phyloP scores from a whole-genome alignment of 2,113 vertebrate species.

The Dolichallabes microphthalmus region DNA sequence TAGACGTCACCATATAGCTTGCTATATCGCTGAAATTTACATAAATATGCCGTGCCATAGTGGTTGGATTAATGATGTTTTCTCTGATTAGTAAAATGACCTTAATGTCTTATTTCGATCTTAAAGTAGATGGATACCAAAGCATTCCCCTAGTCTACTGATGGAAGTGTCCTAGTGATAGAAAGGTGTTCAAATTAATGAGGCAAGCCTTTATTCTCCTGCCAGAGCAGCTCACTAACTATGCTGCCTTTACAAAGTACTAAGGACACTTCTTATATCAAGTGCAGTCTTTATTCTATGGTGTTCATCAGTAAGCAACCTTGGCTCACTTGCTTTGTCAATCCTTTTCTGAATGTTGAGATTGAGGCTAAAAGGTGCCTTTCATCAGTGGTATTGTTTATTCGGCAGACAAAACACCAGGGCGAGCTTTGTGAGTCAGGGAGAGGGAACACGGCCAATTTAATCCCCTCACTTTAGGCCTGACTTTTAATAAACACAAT shows the following conservation, averaged over 20 bases:
- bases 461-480: slow-evolving; percentile 10
- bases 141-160: slow-evolving; percentile 16
- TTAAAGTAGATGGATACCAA: slow-evolving; percentile 2
- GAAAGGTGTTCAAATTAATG: slow-evolving; percentile 19
- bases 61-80: neutral
- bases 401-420: slow-evolving; percentile 37
- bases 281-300: slow-evolving; percentile 36
- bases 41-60: neutral
- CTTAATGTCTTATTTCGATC: slow-evolving; percentile 1
- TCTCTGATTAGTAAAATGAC: slow-evolving; percentile 5
- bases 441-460: slow-evolving; percentile 28
- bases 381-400: slow-evolving; percentile 49
- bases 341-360: slow-evolving; percentile 7
- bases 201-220: slow-evolving; percentile 45
- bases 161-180: slow-evolving; percentile 37
- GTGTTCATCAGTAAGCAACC: slow-evolving; percentile 44
- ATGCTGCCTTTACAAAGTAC: slow-evolving; percentile 46
- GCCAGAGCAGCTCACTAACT: slow-evolving; percentile 34
- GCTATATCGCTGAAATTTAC: neutral
- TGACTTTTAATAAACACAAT: slow-evolving; percentile 43
- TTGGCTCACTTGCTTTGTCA: slow-evolving; percentile 20
- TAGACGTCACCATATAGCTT: neutral
- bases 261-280: slow-evolving; percentile 53
- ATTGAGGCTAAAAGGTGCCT: slow-evolving; percentile 43
- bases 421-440: slow-evolving; percentile 31